Percentiles rank a stretch among this genome's conserved stretches.
Evolutionary conservation across 2,797 vertebrate species (phyloP).

Genomic region (Melanotaenia maccullochi): DNA sequence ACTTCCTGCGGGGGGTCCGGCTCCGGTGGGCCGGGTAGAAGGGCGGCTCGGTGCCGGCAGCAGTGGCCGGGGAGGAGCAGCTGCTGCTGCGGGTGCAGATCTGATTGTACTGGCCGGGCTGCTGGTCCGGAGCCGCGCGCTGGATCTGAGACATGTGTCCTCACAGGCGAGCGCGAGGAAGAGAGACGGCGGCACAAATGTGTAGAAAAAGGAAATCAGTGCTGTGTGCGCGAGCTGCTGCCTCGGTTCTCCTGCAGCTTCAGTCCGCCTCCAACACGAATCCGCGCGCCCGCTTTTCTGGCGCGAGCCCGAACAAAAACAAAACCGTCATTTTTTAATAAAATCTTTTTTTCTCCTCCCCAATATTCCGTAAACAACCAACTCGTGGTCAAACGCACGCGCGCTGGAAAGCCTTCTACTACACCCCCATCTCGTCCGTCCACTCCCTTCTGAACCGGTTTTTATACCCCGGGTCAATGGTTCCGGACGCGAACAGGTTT

Average conservation of each 20-base stretch:
- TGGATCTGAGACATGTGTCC: slow-evolving; percentile 83
- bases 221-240: slow-evolving; percentile 16
- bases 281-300: slow-evolving; percentile 1
- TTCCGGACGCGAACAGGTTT: background rate
- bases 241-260: background rate
- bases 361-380: slow-evolving; percentile 29
- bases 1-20: slow-evolving; percentile 89
- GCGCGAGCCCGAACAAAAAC: slow-evolving; percentile 4
- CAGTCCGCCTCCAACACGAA: background rate
- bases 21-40: slow-evolving; percentile 85
- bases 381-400: slow-evolving; percentile 34
- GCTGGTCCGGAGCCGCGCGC: slow-evolving; percentile 79
- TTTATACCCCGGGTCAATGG: background rate
- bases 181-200: background rate
- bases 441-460: background rate
- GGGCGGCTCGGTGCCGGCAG: slow-evolving; percentile 87
- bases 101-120: slow-evolving; percentile 90
- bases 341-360: background rate
- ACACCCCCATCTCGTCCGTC: slow-evolving; percentile 11
- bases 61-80: slow-evolving; percentile 80
- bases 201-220: background rate
- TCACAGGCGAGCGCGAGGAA: slow-evolving; percentile 26
- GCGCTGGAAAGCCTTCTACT: background rate
- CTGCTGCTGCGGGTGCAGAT: slow-evolving; percentile 88
- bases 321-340: slow-evolving; percentile 2